A percentile compares a stretch with the other conserved stretches of the same genome.
These are phyloP conservation scores for Chironomus riparius DNA, from an alignment of 2,888 invertebrate genomes.

Conservation along the genomic window DNA sequence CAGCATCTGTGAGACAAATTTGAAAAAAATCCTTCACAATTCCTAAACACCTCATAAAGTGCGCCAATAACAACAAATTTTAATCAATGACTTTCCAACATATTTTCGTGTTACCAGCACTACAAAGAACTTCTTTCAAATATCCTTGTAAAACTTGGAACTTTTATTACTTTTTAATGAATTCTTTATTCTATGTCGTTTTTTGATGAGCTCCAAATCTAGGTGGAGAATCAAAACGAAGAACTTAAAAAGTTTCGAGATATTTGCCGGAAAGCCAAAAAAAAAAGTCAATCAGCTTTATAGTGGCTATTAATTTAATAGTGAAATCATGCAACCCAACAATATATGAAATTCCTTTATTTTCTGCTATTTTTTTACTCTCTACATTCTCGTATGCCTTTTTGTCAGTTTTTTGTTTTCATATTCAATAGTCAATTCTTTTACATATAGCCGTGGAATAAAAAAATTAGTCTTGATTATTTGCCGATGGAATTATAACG, in stretches of 20 bases:
- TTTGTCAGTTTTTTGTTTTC: slow-evolving; percentile 8
- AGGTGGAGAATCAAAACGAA: background rate
- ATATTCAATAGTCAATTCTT: background rate
- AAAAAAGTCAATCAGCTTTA: background rate
- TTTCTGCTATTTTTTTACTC: background rate
- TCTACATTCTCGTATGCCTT: background rate
- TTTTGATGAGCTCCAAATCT: background rate
- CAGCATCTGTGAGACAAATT: too few relatives aligned
- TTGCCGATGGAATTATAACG: slow-evolving; percentile 12
- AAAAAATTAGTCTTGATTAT: slow-evolving; percentile 4
- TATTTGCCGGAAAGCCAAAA: background rate
- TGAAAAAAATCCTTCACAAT: too few relatives aligned
- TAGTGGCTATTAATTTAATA: background rate
- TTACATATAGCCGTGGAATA: background rate
- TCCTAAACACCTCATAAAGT: too few relatives aligned
- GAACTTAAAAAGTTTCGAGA: background rate
- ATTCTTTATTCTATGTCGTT: background rate
- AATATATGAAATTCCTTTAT: background rate
- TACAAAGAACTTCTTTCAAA: too few relatives aligned
- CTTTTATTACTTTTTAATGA: background rate
- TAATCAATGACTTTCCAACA: background rate
- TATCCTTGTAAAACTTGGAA: background rate
- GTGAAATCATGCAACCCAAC: background rate
- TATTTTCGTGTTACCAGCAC: background rate
- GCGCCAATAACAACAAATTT: too few relatives aligned